A percentile compares a stretch with the other conserved stretches of the same genome.
Evolutionary conservation across 2,888 invertebrate species (phyloP).

Genomic region (Podabrus alpinus): DNA sequence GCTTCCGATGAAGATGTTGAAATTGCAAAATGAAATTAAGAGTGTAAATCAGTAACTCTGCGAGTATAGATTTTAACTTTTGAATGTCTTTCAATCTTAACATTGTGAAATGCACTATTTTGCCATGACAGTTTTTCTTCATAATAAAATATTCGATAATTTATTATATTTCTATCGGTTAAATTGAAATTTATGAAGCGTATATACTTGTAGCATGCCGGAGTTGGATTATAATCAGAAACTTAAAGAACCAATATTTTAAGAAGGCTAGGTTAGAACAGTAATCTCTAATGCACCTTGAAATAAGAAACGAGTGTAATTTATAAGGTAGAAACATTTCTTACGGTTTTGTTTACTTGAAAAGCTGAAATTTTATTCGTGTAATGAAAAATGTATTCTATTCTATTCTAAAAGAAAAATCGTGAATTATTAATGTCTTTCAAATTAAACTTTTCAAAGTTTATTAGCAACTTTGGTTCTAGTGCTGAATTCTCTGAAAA

Average conservation of each 20-base stretch:
- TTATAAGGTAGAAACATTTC: background rate
- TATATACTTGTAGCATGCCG: background rate
- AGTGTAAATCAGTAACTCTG: background rate
- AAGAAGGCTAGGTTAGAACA: background rate
- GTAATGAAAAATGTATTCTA: background rate
- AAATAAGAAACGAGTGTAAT: background rate
- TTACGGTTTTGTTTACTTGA: background rate
- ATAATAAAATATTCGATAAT: background rate
- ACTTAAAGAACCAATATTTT: background rate
- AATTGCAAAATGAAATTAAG: background rate
- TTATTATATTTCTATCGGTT: background rate
- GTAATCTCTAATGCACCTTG: background rate
- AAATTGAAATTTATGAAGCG: background rate
- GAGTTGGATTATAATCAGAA: background rate
- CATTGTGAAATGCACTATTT: background rate
- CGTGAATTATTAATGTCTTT: too few species aligned
- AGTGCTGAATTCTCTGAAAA: too few species aligned
- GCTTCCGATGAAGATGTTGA: slow-evolving; percentile 71
- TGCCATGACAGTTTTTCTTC: background rate
- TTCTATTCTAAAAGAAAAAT: too few species aligned
- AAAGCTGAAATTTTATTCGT: background rate
- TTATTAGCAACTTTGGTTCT: too few species aligned
- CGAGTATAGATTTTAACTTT: background rate
- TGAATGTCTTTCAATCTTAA: background rate
- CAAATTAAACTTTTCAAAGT: too few species aligned